Percentiles rank a stretch among this genome's conserved stretches.
phyloP scores from a whole-genome alignment of 2,888 invertebrate species.

The Torymus auratus region DNA sequence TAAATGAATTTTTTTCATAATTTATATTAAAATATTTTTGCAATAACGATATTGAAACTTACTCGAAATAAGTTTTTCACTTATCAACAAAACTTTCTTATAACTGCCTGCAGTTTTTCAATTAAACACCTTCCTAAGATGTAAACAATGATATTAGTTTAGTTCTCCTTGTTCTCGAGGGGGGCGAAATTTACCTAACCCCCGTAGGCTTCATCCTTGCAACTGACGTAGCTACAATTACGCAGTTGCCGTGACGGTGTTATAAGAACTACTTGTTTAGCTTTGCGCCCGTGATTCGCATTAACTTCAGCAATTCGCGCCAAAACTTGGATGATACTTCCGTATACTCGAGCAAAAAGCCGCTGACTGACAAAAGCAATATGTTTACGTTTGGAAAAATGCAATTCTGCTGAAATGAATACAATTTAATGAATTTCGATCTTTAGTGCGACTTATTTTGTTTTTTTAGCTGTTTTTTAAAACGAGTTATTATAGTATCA shows the following conservation, averaged over 20 bases:
- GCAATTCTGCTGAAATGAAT: too few species aligned
- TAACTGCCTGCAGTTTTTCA: not conserved
- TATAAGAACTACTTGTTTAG: slow-evolving; percentile 43
- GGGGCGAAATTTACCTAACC: slow-evolving; percentile 10
- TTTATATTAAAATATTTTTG: too few species aligned
- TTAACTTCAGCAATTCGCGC: slow-evolving; percentile 12
- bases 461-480: too few species aligned
- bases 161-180: slow-evolving; percentile 14
- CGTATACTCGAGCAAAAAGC: not conserved
- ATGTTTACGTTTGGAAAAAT: not conserved
- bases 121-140: not conserved
- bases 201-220: slow-evolving; percentile 33
- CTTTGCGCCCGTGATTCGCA: slow-evolving; percentile 20
- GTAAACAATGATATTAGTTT: slow-evolving; percentile 29
- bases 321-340: slow-evolving; percentile 25
- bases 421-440: too few species aligned
- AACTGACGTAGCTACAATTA: slow-evolving; percentile 47
- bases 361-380: slow-evolving; percentile 2
- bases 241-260: slow-evolving; percentile 11
- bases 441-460: too few species aligned
- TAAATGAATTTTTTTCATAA: too few species aligned
- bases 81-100: not conserved
- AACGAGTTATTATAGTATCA: too few species aligned
- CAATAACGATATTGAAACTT: too few species aligned
- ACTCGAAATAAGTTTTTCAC: too few species aligned